phyloP scores from a whole-genome alignment of 2,888 invertebrate genomes.

The Lissonota sp. region DNA sequence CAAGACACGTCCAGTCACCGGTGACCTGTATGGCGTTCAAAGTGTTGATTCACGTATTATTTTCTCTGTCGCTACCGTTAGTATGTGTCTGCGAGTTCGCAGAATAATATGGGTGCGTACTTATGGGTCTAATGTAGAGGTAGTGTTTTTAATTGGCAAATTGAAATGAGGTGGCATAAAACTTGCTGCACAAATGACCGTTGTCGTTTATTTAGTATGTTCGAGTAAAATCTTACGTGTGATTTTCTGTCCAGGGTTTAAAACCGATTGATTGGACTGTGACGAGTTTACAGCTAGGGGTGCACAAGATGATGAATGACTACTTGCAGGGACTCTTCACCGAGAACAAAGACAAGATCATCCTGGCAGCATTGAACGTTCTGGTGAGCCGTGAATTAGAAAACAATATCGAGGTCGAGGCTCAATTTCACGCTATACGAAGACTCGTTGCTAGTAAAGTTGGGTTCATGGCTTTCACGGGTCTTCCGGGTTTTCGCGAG shows the following conservation, averaged over 20 bases:
- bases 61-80: too few relatives aligned
- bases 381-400: conserved; percentile 89
- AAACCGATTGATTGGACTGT: conserved; percentile 82
- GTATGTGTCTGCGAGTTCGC: too few relatives aligned
- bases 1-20: too few relatives aligned
- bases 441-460: conserved; percentile 98
- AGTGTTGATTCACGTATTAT: too few relatives aligned
- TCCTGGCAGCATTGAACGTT: conserved; percentile 94
- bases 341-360: conserved; percentile 99
- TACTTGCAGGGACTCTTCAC: conserved; percentile 95
- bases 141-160: too few relatives aligned
- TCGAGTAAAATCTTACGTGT: conserved; percentile 28
- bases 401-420: conserved; percentile 92
- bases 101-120: too few relatives aligned
- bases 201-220: background rate
- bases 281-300: conserved; percentile 77
- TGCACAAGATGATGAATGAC: conserved; percentile 77
- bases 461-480: conserved; percentile 98
- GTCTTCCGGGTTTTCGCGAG: conserved; percentile 95
- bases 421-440: conserved; percentile 97
- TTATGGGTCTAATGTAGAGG: too few relatives aligned
- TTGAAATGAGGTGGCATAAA: too few relatives aligned
- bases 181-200: too few relatives aligned
- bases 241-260: conserved; percentile 77
- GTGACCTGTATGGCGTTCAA: too few relatives aligned